phyloP scores from a whole-genome alignment of 2,797 vertebrate species.

The Pogonophryne albipinna region DNA sequence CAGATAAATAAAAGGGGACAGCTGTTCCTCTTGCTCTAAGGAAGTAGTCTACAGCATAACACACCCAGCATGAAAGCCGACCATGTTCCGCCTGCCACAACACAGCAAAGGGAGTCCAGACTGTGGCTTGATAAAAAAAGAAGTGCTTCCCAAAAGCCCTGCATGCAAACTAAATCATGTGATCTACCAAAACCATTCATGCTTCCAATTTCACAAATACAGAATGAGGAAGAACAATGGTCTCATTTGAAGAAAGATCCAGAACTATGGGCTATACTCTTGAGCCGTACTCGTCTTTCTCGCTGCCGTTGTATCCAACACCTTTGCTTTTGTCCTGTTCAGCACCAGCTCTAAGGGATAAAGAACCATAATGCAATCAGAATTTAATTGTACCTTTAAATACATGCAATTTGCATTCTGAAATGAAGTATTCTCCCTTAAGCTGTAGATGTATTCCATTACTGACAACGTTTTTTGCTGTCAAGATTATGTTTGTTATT shows the following conservation, averaged over 20 bases:
- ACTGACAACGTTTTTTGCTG: not conserved
- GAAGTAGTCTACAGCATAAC: conserved; percentile 56
- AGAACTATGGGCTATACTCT: conserved; percentile 76
- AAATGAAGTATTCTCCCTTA: not conserved
- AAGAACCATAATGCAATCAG: not conserved
- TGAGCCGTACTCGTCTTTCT: conserved; percentile 81
- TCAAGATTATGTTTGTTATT: conserved; percentile 19
- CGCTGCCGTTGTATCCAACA: conserved; percentile 79
- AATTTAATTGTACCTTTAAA: not conserved
- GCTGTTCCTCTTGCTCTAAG: conserved; percentile 38
- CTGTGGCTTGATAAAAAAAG: conserved; percentile 52
- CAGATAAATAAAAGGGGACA: conserved; percentile 52
- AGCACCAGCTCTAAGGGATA: conserved; percentile 77
- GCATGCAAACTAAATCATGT: conserved; percentile 55
- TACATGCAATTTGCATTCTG: conserved; percentile 3
- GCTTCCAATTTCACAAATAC: conserved; percentile 36
- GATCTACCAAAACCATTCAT: conserved; percentile 52
- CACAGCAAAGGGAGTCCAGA: conserved; percentile 56
- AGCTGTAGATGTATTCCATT: not conserved
- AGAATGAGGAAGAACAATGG: conserved; percentile 37
- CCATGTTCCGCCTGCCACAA: conserved; percentile 55
- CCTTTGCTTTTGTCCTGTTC: conserved; percentile 75
- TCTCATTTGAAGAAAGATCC: conserved; percentile 32
- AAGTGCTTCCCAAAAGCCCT: conserved; percentile 37
- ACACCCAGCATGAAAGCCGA: conserved; percentile 34